These are phyloP conservation scores for Actias luna DNA, from an alignment of 2,888 invertebrate genomes.

Conservation along the genomic window DNA sequence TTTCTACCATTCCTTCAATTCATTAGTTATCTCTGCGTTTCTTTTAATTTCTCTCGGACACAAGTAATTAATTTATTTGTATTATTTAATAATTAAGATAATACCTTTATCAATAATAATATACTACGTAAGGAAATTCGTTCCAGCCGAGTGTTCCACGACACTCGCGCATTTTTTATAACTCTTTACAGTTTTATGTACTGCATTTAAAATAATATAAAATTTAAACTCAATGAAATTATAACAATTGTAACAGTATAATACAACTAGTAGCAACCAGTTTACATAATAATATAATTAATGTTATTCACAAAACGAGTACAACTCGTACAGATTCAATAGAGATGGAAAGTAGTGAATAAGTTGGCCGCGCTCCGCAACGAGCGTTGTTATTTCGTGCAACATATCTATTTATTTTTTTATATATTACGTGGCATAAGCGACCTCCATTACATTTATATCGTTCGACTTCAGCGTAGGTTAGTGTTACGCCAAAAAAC, in stretches of 20 bases:
- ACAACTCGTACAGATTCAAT: slow-evolving; percentile 39
- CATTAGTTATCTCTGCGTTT: too few relatives aligned
- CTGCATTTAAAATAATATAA: too few relatives aligned
- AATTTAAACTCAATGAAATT: too few relatives aligned
- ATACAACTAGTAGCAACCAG: not conserved
- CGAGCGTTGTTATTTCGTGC: slow-evolving; percentile 3
- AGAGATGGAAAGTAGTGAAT: slow-evolving; percentile 42
- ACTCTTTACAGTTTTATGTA: too few relatives aligned
- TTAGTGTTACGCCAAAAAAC: slow-evolving; percentile 2
- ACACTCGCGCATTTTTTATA: too few relatives aligned
- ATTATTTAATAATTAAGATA: too few relatives aligned
- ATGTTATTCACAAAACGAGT: not conserved
- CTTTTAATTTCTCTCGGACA: too few relatives aligned
- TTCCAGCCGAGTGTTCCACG: too few relatives aligned
- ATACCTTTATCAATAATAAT: too few relatives aligned
- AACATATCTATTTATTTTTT: slow-evolving; percentile 4
- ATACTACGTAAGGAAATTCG: too few relatives aligned
- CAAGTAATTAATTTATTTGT: too few relatives aligned
- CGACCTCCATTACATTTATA: slow-evolving; percentile 2
- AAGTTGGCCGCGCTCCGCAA: slow-evolving; percentile 27
- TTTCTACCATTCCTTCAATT: too few relatives aligned
- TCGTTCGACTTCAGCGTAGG: not conserved
- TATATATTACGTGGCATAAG: not conserved
- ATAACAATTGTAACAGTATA: not conserved
- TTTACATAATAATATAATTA: not conserved